Evolutionary conservation across 2,113 vertebrate species (phyloP), one percentile per base, ranked within the genome.

Genomic region (Gavialis gangeticus): DNA sequence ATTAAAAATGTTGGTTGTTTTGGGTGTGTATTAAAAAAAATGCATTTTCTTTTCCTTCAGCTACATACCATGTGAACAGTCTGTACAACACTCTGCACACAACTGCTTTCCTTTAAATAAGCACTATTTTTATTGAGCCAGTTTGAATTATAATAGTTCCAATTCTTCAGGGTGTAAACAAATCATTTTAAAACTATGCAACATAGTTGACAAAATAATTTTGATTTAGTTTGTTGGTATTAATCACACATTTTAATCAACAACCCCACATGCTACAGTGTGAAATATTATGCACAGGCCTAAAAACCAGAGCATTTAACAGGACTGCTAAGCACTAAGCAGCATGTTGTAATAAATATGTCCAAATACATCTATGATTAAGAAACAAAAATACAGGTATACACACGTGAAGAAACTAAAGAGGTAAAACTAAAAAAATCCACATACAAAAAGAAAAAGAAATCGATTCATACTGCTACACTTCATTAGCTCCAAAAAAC

Each of bases 201-300:
- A 79, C 84, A n/a, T 25, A 46, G 85, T 84, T 92, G 54, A 96
- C 8, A 92, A 89, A 62, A 28, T 11, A 79, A 77, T 16, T 21
- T 54, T 86, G 56, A 93, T 84, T 90, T 60, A 89, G 3, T 67
- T 8, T 37, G n/a, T 67, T 89, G 57, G 22, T 67, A 85, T 15
- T 93, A 82, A 94, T 93, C 83, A 83, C 19, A 4, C 57, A 82
- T 86, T 93, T 80, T 94, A 64, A 94, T 94, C 80, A 94, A 66
- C 22, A 88, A 22, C 56, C n/a, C 88, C 89, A 71, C 19, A 88
- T 46, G 16, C 30, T 92, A 82, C 9, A 80, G 28, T 21, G 73
- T 84, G 88, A 79, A 88, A 89, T 91, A 90, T 75, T 75, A 79
- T 37, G 6, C 59, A 21, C 73, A 79, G 63, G 16, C 79, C 90